Base-by-base conservation (phyloP, 2,113 vertebrate genomes). In the Neodontobutis hainanensis region DNA sequence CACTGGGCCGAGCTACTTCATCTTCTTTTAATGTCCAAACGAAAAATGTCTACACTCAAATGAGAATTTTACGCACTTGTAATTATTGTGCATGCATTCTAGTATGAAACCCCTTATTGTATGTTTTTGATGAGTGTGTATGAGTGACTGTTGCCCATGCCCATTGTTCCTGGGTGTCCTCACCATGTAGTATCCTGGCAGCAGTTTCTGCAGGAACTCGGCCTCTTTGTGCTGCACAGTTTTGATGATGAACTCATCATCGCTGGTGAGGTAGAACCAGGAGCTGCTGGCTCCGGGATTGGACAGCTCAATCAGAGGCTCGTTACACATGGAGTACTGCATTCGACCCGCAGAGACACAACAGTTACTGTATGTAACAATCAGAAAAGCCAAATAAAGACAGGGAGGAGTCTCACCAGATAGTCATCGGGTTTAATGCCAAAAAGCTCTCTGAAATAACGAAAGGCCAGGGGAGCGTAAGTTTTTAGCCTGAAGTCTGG, bases 171-270 rank as follows among this genome's bases (percentile, higher is more conserved):
- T 48, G 1, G 36, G 38, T 5, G 35, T 8, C 11, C 93, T 94
- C 80, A 99, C 96, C 97, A 99, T 99, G 81, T 98, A 99, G 85
- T 99, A 99, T 61, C 96, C 97, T 0, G 97, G 96, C 77, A 99
- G 93, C 9, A 98, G 87, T 83, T 99, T 99, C 89, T 98, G 97
- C 77, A 99, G 94, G 83, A 98, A 99, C 83, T 98, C 97, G 0
- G 97, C 97, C 86, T 99, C 97, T 88, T 99, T 99, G 74, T 94
- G 94, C 85, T 97, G 95, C 81, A 99, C 96, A 2, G 97, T 99
- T 92, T 99, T 99, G 79, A 98, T 98, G 84, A 99, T 98, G 85
- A 99, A 99, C 81, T 98, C 96, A 0, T 99, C 97, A 43, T 95
- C 96, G 2, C 96, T 96, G 80, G 97, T 98, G 71, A 98, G 92